Percentiles rank a stretch among this genome's conserved stretches.
Conservation (phyloP, 2,797 vertebrate species). For the Anabacerthia variegaticeps region DNA sequence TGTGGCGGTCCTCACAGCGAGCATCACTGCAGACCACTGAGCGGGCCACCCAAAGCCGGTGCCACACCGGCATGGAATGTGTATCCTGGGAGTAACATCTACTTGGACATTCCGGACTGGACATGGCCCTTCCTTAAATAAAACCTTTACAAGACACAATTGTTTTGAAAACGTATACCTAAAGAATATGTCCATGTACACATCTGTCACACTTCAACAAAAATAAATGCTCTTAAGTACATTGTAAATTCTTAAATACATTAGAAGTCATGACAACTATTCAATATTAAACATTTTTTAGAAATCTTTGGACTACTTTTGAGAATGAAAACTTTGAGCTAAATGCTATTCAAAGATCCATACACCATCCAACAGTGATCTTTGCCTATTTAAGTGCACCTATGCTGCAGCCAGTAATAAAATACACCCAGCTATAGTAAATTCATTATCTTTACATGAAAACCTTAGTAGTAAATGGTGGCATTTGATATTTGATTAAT, state of each 20-base stretch:
- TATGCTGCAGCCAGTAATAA: background rate
- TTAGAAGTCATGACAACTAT: background rate
- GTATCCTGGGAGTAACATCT: background rate
- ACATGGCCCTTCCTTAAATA: background rate
- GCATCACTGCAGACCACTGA: fast-evolving
- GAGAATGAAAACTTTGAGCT: background rate
- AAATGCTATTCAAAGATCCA: background rate
- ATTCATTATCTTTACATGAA: background rate
- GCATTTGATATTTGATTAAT: background rate
- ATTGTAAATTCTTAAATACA: background rate
- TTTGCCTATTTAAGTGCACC: background rate
- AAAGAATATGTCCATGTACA: background rate
- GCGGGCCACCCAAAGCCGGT: fast-evolving
- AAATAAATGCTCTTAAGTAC: background rate
- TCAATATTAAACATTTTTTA: background rate
- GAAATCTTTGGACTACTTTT: background rate
- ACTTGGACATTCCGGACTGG: background rate
- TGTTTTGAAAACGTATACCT: background rate
- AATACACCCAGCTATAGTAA: background rate
- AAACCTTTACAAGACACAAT: background rate
- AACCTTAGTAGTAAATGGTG: background rate
- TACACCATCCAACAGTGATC: fast-evolving
- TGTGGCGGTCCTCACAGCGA: fast-evolving
- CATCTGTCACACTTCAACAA: background rate
- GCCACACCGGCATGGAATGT: fast-evolving